A percentile compares a stretch with the other conserved stretches of the same genome.
Conservation (phyloP, 2,888 invertebrate species). For the Eupeodes latifasciatus region DNA sequence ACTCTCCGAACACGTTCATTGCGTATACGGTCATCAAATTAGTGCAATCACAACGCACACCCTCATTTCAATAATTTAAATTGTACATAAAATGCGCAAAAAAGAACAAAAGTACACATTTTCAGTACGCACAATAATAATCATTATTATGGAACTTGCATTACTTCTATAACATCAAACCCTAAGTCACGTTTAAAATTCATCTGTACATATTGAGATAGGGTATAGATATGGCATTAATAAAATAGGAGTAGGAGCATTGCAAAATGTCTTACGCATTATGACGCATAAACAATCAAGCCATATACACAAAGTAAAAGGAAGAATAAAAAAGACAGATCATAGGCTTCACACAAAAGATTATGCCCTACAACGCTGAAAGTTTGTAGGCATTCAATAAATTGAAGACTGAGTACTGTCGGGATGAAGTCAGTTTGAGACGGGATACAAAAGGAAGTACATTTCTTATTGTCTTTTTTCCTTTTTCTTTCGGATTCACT, state of each 20-base stretch:
- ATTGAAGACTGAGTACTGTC: constrained; percentile 51
- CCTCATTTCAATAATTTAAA: constrained; percentile 60
- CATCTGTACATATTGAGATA: constrained; percentile 42
- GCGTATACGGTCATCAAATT: constrained; percentile 54
- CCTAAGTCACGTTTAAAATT: constrained; percentile 25
- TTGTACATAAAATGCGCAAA: constrained; percentile 42
- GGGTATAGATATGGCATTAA: not conserved
- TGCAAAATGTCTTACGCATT: constrained; percentile 23
- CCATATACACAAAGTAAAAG: constrained; percentile 36
- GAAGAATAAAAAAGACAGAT: constrained; percentile 50
- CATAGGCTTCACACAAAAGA: constrained; percentile 61
- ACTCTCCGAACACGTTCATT: constrained; percentile 49
- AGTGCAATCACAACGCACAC: constrained; percentile 26
- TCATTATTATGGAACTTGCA: not conserved
- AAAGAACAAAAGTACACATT: constrained; percentile 31
- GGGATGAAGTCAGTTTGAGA: constrained; percentile 57
- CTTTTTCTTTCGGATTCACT: constrained; percentile 31
- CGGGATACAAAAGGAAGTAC: constrained; percentile 50
- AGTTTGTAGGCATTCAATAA: constrained; percentile 63
- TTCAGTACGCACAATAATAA: not conserved
- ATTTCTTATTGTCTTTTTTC: constrained; percentile 41
- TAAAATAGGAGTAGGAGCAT: not conserved
- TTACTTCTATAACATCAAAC: constrained; percentile 49
- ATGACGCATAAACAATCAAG: constrained; percentile 67
- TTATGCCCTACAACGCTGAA: constrained; percentile 32